Evolutionary conservation across 2,113 vertebrate genomes (phyloP).

Genomic region (Chitala chitala): DNA sequence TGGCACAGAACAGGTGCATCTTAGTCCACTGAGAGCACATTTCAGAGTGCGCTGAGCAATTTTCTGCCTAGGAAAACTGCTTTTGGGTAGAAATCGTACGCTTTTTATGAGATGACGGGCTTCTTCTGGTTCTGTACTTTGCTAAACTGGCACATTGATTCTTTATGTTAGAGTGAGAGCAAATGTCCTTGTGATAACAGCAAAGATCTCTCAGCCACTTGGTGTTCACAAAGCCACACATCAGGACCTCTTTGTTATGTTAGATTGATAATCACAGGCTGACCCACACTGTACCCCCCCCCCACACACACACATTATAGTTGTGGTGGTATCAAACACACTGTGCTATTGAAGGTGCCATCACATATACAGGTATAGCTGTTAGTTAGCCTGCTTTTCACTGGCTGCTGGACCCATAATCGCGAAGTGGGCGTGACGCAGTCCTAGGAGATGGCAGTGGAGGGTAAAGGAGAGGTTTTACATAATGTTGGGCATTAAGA

Average conservation of each 20-base stretch:
- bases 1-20: slow-evolving; percentile 1
- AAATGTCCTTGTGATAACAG: neutral
- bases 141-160: neutral
- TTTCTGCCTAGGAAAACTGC: neutral
- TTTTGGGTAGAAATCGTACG: neutral
- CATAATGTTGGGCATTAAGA: neutral
- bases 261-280: slow-evolving; percentile 7
- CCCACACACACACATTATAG: neutral
- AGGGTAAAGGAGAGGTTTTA: neutral
- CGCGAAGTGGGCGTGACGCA: neutral
- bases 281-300: neutral
- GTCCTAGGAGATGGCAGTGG: neutral
- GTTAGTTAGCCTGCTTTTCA: neutral
- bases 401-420: neutral
- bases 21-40: neutral
- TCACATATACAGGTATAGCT: neutral
- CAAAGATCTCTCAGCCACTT: neutral
- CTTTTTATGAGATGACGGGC: neutral
- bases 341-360: neutral
- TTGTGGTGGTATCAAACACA: neutral
- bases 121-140: neutral
- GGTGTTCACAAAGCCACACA: neutral
- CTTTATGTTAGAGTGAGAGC: neutral
- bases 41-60: neutral
- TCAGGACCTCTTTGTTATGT: neutral